Evolutionary conservation across 2,113 vertebrate species (phyloP).

Genomic region (Ariopsis seemanni): DNA sequence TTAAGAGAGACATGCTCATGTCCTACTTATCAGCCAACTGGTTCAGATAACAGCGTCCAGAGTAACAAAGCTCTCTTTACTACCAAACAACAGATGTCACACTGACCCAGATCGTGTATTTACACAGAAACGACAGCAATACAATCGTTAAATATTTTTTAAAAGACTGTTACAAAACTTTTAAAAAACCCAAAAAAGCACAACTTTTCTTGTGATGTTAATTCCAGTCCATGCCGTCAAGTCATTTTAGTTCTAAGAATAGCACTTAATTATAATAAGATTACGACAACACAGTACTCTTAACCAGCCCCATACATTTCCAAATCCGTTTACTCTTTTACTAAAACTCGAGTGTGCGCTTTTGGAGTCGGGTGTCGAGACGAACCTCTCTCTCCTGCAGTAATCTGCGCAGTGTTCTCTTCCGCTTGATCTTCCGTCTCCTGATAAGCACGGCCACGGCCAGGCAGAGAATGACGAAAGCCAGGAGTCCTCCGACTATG

Average conservation of each 20-base stretch:
- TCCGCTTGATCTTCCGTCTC: constrained; percentile 87
- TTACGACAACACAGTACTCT: not conserved
- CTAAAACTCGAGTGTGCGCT: not conserved
- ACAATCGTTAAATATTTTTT: no score
- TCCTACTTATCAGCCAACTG: not conserved
- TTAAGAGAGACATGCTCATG: not conserved
- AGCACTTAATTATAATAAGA: not conserved
- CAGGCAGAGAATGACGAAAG: constrained; percentile 77
- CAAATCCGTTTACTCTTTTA: not conserved
- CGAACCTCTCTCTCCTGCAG: constrained; percentile 92
- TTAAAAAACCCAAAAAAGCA: not conserved
- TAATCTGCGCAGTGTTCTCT: constrained; percentile 87
- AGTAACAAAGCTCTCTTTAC: not conserved
- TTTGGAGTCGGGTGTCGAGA: not conserved
- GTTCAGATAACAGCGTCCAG: not conserved
- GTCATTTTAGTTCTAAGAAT: not conserved
- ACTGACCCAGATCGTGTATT: not conserved
- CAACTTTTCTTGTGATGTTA: not conserved
- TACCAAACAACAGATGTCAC: not conserved
- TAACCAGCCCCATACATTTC: not conserved
- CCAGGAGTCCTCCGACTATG: constrained; percentile 85
- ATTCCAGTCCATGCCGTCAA: not conserved
- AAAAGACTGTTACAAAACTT: not conserved
- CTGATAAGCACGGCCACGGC: constrained; percentile 82
- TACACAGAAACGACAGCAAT: not conserved